Evolutionary conservation across 2,113 vertebrate genomes (phyloP).

Genomic region (Tragelaphus strepsiceros): DNA sequence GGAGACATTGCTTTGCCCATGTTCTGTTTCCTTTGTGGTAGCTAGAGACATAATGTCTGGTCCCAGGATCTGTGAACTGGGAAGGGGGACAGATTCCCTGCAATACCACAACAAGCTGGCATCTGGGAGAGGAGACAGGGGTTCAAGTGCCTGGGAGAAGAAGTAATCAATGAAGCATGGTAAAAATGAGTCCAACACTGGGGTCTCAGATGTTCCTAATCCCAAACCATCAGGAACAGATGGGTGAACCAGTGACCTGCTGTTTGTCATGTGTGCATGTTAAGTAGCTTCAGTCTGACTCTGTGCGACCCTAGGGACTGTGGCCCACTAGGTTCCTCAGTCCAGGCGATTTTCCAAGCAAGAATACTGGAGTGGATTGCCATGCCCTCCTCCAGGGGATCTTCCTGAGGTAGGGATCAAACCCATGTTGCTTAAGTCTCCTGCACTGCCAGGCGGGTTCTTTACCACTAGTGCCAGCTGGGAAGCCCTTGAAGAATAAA

Average conservation of each 20-base stretch:
- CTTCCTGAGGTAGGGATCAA: neutral
- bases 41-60: neutral
- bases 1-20: neutral
- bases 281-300: neutral
- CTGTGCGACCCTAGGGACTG: neutral
- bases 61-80: too few relatives aligned
- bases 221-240: neutral
- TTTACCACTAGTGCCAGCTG: neutral
- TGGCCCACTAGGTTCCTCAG: neutral
- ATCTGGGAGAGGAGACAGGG: neutral
- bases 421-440: neutral
- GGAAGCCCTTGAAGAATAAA: neutral
- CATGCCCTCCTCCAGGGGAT: neutral
- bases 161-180: neutral
- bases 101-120: neutral
- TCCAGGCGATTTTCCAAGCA: neutral
- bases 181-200: neutral
- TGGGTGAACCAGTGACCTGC: neutral
- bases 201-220: neutral
- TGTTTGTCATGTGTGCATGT: neutral
- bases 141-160: neutral
- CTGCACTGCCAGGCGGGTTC: rapidly evolving
- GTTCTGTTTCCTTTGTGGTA: neutral
- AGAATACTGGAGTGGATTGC: neutral
- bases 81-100: neutral